Conservation (phyloP, 2,888 invertebrate genomes). For the Tipula helvola region DNA sequence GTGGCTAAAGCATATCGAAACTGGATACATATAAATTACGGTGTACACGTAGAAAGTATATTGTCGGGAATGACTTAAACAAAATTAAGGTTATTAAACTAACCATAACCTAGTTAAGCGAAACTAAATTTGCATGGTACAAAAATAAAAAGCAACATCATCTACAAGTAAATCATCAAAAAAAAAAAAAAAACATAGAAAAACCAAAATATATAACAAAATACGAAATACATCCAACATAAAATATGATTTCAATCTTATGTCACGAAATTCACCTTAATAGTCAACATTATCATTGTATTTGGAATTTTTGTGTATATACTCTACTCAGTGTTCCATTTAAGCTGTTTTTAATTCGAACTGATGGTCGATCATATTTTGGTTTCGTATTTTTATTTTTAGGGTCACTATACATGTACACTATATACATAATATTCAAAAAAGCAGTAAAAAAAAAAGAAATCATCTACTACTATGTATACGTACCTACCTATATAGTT, state of each 20-base stretch:
- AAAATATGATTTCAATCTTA: neutral
- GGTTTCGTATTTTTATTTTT: neutral
- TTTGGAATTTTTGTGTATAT: neutral
- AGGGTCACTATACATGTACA: neutral
- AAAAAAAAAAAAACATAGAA: neutral
- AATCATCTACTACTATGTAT: neutral
- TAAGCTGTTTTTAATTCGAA: neutral
- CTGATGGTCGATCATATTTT: neutral
- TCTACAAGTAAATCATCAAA: neutral
- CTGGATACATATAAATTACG: neutral
- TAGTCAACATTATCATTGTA: conserved; percentile 7
- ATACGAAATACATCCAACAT: neutral
- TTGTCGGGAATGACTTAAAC: neutral
- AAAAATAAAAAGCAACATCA: neutral
- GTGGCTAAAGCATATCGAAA: neutral
- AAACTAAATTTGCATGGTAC: neutral
- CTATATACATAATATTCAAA: neutral
- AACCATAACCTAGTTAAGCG: neutral
- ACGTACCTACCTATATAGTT: neutral
- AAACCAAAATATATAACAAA: neutral
- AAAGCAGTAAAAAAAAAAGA: neutral
- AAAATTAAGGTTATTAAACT: neutral
- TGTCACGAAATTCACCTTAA: conserved; percentile 9
- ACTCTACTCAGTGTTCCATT: neutral
- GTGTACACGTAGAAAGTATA: neutral